phyloP scores from a whole-genome alignment of 2,797 vertebrate genomes.

The Microtus californicus region DNA sequence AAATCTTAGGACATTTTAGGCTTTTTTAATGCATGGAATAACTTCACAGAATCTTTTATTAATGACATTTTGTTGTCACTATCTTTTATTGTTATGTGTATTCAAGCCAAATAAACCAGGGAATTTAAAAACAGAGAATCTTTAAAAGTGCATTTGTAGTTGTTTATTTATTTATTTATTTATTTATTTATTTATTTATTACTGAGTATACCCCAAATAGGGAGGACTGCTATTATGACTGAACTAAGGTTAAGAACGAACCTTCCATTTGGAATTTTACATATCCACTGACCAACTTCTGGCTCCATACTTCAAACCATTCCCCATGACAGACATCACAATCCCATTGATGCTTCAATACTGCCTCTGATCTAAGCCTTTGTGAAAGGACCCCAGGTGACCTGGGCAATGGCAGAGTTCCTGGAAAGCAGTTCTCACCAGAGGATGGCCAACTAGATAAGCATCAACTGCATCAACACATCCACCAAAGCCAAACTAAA shows the following conservation, averaged over 20 bases:
- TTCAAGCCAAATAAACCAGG: conserved; percentile 33
- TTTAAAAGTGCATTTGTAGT: conserved; percentile 13
- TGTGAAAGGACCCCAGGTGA: neutral
- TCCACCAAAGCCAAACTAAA: conserved; percentile 22
- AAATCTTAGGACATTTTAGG: conserved; percentile 14
- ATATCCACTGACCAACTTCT: neutral
- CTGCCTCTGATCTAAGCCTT: neutral
- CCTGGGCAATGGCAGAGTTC: neutral
- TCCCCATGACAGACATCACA: neutral
- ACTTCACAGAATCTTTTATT: conserved; percentile 25
- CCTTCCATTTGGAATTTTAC: conserved; percentile 1
- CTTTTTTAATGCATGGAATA: neutral
- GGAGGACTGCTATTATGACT: neutral
- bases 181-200: conserved; percentile 15
- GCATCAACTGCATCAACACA: neutral
- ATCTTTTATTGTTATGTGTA: neutral
- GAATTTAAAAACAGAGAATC: conserved; percentile 10
- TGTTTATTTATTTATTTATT: neutral
- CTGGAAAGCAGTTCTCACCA: neutral
- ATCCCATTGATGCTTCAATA: neutral
- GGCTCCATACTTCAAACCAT: conserved; percentile 14
- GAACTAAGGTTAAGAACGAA: conserved; percentile 25
- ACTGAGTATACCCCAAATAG: conserved; percentile 30
- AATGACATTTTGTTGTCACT: neutral
- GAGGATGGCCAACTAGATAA: neutral